Base-by-base conservation (phyloP, 2,888 invertebrate species). In the Ypsolopha scabrella region DNA sequence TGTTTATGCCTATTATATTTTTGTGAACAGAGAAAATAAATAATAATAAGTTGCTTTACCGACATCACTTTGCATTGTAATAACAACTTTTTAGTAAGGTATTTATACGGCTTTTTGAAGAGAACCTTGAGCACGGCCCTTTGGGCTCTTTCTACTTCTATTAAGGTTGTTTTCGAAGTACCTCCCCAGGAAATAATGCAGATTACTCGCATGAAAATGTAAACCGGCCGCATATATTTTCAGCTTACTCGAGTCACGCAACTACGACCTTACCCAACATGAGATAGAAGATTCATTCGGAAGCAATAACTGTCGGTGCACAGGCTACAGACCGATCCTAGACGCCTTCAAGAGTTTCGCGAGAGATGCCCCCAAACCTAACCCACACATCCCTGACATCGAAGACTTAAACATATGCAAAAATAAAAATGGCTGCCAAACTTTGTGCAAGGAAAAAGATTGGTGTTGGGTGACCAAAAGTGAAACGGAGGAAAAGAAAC, bases 261-360 rank as follows among this genome's bases (percentile, higher is more conserved):
- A 80, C 6, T 73, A 77, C n/a, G 62, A 76, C 47, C 58, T 88
- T 47, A 88, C 88, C 0, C 86, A 88, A 83, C 74, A 87, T 60
- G 82, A 90, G 54, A 80, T 91, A 1, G 91, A 91, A 64, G 87
- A 90, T 59, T 83, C 88, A 0, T 90, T 91, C 60, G 90, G 89
- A 35, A 88, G 91, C 38, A 90, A 91, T 58, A 85, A 92, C 52
- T 91, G 92, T 58, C 78, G 92, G 41, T 92, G 91, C 60, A 92
- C 92, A 2, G 89, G 89, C 1, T 89, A 88, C 60, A 67, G 89
- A 44, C 79, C 89, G 6, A 89, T 90, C 52, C 54, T 79, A 11
- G 80, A 88, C 54, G 88, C 88, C 6, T 88, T 89, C 67, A 89
- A 88, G 62, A 78, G 87, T 0, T 73, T 91, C 51, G 83, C 87